Evolutionary conservation across 2,797 vertebrate species (phyloP).

Genomic region (Chromobotia macracanthus): DNA sequence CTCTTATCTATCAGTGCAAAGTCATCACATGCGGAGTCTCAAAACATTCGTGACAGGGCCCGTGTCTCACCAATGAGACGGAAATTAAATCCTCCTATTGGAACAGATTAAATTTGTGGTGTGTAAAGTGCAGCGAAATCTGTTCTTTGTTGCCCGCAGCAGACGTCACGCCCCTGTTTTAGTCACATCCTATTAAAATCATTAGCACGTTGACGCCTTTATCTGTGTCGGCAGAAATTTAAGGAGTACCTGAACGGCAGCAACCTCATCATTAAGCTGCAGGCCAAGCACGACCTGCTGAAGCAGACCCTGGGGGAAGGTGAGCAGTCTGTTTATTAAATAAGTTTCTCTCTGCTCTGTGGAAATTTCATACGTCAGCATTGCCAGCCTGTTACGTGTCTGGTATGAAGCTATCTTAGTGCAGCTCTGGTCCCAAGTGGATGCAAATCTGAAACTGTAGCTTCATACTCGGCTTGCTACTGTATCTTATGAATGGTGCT

Average conservation of each 20-base stretch:
- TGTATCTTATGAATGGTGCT: conserved; percentile 53
- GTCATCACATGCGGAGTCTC: conserved; percentile 38
- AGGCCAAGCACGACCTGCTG: conserved; percentile 96
- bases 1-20: conserved; percentile 30
- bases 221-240: conserved; percentile 86
- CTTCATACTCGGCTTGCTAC: conserved; percentile 40
- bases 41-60: conserved; percentile 45
- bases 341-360: conserved; percentile 35
- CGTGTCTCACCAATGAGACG: conserved; percentile 46
- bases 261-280: conserved; percentile 96
- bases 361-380: conserved; percentile 44
- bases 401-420: conserved; percentile 52
- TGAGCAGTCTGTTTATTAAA: conserved; percentile 70
- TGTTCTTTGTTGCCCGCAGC: conserved; percentile 37
- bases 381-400: conserved; percentile 3
- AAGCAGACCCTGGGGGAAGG: conserved; percentile 97
- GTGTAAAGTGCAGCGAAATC: conserved; percentile 37
- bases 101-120: conserved; percentile 54
- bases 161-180: conserved; percentile 36
- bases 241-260: conserved; percentile 97
- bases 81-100: conserved; percentile 57
- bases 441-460: conserved; percentile 44
- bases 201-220: conserved; percentile 48
- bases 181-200: conserved; percentile 53
- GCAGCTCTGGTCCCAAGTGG: conserved; percentile 47